phyloP scores from a whole-genome alignment of 2,888 invertebrate species.

The Morinoia aosen region DNA sequence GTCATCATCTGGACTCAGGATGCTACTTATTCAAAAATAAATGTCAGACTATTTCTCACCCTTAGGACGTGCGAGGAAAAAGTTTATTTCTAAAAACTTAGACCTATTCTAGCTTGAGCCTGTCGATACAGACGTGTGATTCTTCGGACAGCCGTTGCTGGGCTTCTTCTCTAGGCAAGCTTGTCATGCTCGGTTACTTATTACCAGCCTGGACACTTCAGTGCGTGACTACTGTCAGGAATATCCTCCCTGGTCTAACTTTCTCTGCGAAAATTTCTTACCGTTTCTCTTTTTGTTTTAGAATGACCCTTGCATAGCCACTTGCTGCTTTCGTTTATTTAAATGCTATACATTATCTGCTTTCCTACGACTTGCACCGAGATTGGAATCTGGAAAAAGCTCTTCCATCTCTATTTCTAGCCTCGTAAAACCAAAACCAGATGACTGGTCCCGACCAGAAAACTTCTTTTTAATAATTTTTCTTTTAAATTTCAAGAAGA shows the following conservation, averaged over 20 bases:
- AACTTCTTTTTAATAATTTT: neutral
- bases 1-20: neutral
- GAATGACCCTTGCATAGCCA: neutral
- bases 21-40: neutral
- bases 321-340: neutral
- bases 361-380: neutral
- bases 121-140: neutral
- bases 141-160: neutral
- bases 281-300: neutral
- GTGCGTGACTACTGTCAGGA: neutral
- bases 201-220: neutral
- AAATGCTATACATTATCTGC: too few relatives aligned
- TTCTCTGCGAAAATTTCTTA: too few relatives aligned
- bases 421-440: neutral
- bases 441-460: neutral
- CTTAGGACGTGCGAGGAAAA: neutral
- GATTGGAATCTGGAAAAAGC: neutral
- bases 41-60: neutral
- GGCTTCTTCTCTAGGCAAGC: neutral
- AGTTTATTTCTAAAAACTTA: neutral
- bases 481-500: neutral
- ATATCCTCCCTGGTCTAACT: too few relatives aligned
- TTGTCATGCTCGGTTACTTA: neutral
- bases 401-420: neutral
- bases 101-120: neutral